phyloP scores from a whole-genome alignment of 2,888 invertebrate species.

The Choristoneura rosaceana region DNA sequence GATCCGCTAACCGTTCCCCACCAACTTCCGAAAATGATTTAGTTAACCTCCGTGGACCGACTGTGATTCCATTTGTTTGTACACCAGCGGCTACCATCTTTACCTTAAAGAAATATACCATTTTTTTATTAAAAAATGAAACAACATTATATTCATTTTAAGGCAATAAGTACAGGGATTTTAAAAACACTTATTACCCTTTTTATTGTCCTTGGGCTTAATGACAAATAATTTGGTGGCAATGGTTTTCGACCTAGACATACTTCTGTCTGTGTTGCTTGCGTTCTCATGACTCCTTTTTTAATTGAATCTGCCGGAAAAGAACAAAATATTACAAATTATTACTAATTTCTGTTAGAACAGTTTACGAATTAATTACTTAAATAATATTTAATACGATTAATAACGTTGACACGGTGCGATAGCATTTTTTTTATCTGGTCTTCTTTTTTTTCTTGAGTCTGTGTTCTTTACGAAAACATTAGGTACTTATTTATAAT shows the following conservation, averaged over 20 bases:
- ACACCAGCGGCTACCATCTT: constrained; percentile 96
- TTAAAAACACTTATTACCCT: constrained; percentile 80
- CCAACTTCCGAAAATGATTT: constrained; percentile 94
- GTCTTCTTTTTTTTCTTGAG: too few species aligned
- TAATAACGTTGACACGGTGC: too few species aligned
- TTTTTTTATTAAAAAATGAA: too few species aligned
- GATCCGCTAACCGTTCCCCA: constrained; percentile 69
- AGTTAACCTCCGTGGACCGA: constrained; percentile 88
- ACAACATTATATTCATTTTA: neutral
- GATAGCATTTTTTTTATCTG: too few species aligned
- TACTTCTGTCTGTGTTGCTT: constrained; percentile 96
- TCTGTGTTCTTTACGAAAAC: too few species aligned
- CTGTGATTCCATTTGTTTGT: constrained; percentile 92
- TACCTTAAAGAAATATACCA: constrained; percentile 78
- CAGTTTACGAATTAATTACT: too few species aligned
- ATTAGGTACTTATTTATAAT: too few species aligned
- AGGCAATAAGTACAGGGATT: neutral
- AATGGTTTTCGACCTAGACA: constrained; percentile 89
- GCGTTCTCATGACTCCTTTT: constrained; percentile 95
- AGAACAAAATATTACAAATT: neutral
- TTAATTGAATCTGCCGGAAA: constrained; percentile 90
- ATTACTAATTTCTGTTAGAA: too few species aligned
- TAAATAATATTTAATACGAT: too few species aligned
- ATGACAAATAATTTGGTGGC: constrained; percentile 89
- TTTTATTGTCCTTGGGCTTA: constrained; percentile 93